These are phyloP conservation scores for Ommatoiulus sabulosus DNA, from an alignment of 2,888 invertebrate species.

Conservation along the genomic window DNA sequence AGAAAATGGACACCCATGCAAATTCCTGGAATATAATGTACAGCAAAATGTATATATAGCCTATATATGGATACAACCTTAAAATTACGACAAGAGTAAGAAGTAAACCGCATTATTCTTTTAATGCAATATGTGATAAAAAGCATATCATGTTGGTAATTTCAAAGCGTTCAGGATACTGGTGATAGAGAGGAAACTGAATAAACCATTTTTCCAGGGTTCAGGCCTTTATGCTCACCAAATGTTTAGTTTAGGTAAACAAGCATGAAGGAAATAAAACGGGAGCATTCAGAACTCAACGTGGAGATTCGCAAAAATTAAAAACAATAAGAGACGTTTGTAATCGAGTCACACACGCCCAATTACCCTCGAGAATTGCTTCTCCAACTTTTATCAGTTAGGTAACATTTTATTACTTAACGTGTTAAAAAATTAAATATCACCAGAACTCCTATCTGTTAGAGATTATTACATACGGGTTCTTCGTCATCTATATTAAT, in stretches of 20 bases:
- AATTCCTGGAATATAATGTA: too few species aligned
- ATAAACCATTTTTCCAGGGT: not conserved
- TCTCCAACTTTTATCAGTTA: constrained; percentile 26
- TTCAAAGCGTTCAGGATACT: not conserved
- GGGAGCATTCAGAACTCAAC: not conserved
- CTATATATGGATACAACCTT: too few species aligned
- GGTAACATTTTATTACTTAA: not conserved
- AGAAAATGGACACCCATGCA: too few species aligned
- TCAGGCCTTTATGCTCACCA: not conserved
- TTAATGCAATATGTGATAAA: too few species aligned
- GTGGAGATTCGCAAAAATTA: not conserved
- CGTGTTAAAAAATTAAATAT: constrained; percentile 36
- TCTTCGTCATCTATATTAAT: not conserved
- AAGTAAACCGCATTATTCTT: too few species aligned
- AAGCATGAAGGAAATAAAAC: not conserved
- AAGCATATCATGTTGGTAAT: not conserved
- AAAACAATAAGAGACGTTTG: constrained; percentile 31
- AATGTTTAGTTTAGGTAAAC: constrained; percentile 21
- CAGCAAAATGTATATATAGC: too few species aligned
- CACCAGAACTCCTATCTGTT: not conserved
- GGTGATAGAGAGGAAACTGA: not conserved
- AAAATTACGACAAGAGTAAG: too few species aligned
- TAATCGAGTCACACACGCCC: constrained; percentile 43
- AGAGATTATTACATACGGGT: constrained; percentile 36
- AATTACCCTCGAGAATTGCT: constrained; percentile 1